Percentiles rank a stretch among this genome's conserved stretches.
These are phyloP conservation scores for Malurus leucopterus DNA, from an alignment of 2,797 vertebrate species.

Conservation along the genomic window DNA sequence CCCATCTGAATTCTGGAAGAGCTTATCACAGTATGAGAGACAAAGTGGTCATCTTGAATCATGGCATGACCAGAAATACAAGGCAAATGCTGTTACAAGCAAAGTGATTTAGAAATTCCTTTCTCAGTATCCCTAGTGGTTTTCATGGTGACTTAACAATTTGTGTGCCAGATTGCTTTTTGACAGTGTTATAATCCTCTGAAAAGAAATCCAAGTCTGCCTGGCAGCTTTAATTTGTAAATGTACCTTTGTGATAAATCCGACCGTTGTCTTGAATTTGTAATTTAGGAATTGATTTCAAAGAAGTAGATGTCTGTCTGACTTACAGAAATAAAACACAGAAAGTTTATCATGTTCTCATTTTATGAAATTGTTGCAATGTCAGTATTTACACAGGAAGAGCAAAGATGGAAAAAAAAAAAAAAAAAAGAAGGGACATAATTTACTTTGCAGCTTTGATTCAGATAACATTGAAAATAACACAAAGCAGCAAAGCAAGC, in stretches of 20 bases:
- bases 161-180: not conserved
- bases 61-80: not conserved
- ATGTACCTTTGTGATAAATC: not conserved
- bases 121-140: not conserved
- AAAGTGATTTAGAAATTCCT: not conserved
- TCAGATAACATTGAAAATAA: not conserved
- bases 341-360: not conserved
- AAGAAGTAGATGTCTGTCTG: not conserved
- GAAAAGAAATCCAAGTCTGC: not conserved
- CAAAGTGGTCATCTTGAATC: not conserved
- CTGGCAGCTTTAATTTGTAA: not conserved
- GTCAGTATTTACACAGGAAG: not conserved
- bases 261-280: not conserved
- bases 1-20: not conserved
- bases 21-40: not conserved
- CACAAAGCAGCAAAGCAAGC: not conserved
- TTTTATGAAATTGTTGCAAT: not conserved
- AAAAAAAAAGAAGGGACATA: accelerated
- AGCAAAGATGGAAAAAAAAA: not conserved
- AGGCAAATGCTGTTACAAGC: not conserved
- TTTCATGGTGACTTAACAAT: not conserved
- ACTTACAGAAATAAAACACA: not conserved
- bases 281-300: not conserved
- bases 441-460: not conserved
- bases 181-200: not conserved